Conservation (phyloP, 2,797 vertebrate genomes). For the Schizothorax lantsangensis region DNA sequence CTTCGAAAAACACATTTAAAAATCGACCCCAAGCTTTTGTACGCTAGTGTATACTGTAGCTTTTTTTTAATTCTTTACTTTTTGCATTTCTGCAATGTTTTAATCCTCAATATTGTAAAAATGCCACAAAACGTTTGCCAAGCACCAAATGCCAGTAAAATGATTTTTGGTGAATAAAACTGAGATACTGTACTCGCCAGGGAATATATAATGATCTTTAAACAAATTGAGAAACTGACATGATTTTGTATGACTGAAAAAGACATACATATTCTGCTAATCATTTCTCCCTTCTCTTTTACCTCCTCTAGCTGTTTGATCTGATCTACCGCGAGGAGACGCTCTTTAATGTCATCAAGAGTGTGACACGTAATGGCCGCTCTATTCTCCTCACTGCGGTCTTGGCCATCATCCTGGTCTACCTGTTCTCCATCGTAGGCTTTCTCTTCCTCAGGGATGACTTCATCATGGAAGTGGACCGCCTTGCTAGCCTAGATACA, state of each 20-base stretch:
- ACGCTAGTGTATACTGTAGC: background rate
- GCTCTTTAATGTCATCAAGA: slow-evolving; percentile 96
- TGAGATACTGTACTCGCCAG: background rate
- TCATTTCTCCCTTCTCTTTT: background rate
- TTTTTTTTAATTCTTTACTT: background rate
- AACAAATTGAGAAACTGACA: background rate
- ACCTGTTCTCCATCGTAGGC: slow-evolving; percentile 98
- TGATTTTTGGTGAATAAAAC: background rate
- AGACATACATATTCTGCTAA: background rate
- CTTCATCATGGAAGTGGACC: slow-evolving; percentile 96
- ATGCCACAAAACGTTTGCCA: background rate
- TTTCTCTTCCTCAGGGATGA: slow-evolving; percentile 96
- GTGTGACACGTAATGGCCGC: slow-evolving; percentile 94
- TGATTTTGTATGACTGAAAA: background rate
- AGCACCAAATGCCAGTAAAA: background rate
- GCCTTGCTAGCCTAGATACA: slow-evolving; percentile 70
- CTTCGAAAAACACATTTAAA: background rate
- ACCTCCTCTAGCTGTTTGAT: slow-evolving; percentile 86
- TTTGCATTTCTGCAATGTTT: background rate
- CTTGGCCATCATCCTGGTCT: slow-evolving; percentile 97
- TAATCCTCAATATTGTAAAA: background rate
- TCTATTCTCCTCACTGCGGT: slow-evolving; percentile 96
- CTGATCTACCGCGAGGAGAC: slow-evolving; percentile 97
- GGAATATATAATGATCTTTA: background rate
- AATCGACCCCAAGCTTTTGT: background rate